These are phyloP conservation scores for Loriculus beryllinus DNA, from an alignment of 2,797 vertebrate species.

Conservation along the genomic window DNA sequence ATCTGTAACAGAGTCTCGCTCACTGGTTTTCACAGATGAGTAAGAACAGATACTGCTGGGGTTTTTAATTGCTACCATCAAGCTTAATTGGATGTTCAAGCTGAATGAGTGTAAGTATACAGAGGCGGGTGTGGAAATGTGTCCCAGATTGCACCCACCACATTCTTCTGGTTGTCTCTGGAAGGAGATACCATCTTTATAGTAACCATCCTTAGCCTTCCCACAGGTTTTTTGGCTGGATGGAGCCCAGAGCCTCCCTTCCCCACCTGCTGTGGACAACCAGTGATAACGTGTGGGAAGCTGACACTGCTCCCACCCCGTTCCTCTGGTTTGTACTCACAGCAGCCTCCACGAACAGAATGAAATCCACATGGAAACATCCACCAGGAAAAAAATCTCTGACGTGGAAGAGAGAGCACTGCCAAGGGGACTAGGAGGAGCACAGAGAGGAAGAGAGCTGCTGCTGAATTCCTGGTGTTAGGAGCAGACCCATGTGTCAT, in stretches of 20 bases:
- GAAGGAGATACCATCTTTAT: constrained; percentile 3
- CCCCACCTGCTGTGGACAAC: not conserved
- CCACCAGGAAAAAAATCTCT: not conserved
- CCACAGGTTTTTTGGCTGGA: not conserved
- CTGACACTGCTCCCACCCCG: rapidly evolving
- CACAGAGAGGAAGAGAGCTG: not conserved
- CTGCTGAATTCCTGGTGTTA: not conserved
- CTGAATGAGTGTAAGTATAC: constrained; percentile 20
- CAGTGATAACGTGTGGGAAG: not conserved
- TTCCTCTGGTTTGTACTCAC: not conserved
- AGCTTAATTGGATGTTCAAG: constrained; percentile 33
- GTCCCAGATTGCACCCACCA: constrained; percentile 38
- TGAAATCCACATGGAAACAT: not conserved
- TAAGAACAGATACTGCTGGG: constrained; percentile 38
- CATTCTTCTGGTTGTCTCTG: constrained; percentile 39
- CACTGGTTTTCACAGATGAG: constrained; percentile 36
- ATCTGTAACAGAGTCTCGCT: constrained; percentile 14
- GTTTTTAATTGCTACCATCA: constrained; percentile 42
- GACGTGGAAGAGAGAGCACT: not conserved
- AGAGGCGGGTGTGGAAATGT: constrained; percentile 29
- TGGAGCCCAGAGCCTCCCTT: not conserved
- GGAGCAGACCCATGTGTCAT: not conserved
- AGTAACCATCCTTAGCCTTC: constrained; percentile 1
- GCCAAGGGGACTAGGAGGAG: not conserved
- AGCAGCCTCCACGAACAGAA: not conserved